phyloP scores from a whole-genome alignment of 2,113 vertebrate genomes.

The Pygoscelis antarcticus region DNA sequence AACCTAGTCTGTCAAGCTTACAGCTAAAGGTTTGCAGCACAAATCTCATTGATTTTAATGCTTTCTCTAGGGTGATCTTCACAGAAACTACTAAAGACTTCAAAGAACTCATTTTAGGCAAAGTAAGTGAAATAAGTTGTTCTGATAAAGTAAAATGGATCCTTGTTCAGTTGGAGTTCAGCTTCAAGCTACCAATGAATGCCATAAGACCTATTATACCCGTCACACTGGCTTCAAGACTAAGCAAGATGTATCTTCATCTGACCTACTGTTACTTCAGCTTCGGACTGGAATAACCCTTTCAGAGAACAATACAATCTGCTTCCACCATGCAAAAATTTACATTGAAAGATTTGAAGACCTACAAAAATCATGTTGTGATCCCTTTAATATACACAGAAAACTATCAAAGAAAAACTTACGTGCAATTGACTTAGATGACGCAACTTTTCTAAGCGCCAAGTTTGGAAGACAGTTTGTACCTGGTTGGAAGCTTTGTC shows the following conservation, averaged over 20 bases:
- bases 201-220: conserved; percentile 78
- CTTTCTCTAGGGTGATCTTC: conserved; percentile 58
- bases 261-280: conserved; percentile 78
- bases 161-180: conserved; percentile 81
- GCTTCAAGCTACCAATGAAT: conserved; percentile 75
- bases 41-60: conserved; percentile 61
- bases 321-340: conserved; percentile 79
- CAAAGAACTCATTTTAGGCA: not conserved
- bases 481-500: conserved; percentile 83
- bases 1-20: not conserved
- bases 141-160: conserved; percentile 66
- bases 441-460: conserved; percentile 77
- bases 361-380: conserved; percentile 79
- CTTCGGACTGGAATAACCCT: conserved; percentile 79
- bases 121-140: conserved; percentile 8
- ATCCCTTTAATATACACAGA: conserved; percentile 81
- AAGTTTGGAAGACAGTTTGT: conserved; percentile 81
- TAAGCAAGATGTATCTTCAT: conserved; percentile 74
- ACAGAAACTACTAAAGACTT: conserved; percentile 18
- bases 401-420: conserved; percentile 79
- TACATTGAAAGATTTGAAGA: conserved; percentile 81
- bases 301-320: conserved; percentile 77
- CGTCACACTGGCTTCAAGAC: conserved; percentile 77
- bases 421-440: conserved; percentile 77
- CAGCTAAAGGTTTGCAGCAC: conserved; percentile 14